Evolutionary conservation across 2,797 vertebrate species (phyloP), one percentile per base, ranked within the genome.

Genomic region (Gymnodraco acuticeps): DNA sequence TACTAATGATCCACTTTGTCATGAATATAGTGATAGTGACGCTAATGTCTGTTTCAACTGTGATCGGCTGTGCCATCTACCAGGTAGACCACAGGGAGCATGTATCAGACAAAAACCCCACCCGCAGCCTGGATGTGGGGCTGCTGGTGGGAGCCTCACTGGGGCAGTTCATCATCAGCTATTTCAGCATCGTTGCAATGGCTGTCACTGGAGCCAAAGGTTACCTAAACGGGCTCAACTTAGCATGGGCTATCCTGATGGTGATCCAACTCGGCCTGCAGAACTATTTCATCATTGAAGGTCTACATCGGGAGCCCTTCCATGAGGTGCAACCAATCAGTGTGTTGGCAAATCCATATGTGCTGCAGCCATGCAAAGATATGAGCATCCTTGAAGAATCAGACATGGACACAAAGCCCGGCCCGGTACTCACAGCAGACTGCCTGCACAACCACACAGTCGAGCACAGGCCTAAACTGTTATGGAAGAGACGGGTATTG

Each of bases 271-370:
- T 98, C 31, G 95, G 94, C 69, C 94, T 98, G 86, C 98, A 99
- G 91, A 99, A 99, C 0, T 78, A 95, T 60, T 99, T 99, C 87
- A 95, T 99, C 55, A 96, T 98, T 0, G 97, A 98, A 86, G 98
- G 98, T n/a, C 95, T 99, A 17, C 96, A 98, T 65, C 94, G 97
- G 31, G 93, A 97, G 46, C 97, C 97, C 0, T 94, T 94, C 1
- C 93, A 92, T 16, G 92, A 95, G 15, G 85, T 85, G 5, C 80
- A 83, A 2, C 85, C 88, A 3, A 19, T 64, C 77, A 75, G 0
- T 0, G 83, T 86, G 33, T 70, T 75, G 10, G 69, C 43, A 82
- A 93, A 93, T 90, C 90, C 86, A 80, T 95, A 91, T 16, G 93
- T 52, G 62, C 81, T 87, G 87, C 82, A 2, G 77, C 86, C 16